Evolutionary conservation across 2,797 vertebrate genomes (phyloP).

Genomic region (Cichlasoma orientale): DNA sequence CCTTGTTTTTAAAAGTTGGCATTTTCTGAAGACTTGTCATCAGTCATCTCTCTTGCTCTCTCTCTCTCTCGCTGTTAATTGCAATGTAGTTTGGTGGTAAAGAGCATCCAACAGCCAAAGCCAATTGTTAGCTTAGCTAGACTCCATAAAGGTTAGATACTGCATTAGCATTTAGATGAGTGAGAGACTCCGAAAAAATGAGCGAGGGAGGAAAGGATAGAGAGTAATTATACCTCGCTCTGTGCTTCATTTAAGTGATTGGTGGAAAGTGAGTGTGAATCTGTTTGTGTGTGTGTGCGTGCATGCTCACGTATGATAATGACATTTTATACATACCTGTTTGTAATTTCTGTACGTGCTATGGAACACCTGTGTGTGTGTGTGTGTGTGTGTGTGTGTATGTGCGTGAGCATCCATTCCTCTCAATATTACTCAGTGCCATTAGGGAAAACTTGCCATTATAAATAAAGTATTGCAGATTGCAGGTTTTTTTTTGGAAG

Average conservation of each 20-base stretch:
- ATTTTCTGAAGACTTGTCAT: constrained; percentile 13
- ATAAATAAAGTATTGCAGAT: background rate
- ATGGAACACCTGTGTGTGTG: background rate
- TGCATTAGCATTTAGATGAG: constrained; percentile 80
- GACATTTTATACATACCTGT: constrained; percentile 44
- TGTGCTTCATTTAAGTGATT: constrained; percentile 40
- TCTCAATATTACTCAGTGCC: background rate
- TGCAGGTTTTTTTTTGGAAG: background rate
- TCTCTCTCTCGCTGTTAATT: constrained; percentile 35
- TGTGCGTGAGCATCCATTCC: background rate
- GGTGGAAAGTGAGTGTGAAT: constrained; percentile 5
- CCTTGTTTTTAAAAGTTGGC: background rate
- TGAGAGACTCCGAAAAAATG: constrained; percentile 30
- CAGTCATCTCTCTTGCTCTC: background rate
- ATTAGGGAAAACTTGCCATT: background rate
- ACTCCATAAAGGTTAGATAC: constrained; percentile 69
- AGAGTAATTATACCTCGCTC: constrained; percentile 52
- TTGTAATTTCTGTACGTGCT: constrained; percentile 45
- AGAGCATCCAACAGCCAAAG: constrained; percentile 51
- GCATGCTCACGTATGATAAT: constrained; percentile 40
- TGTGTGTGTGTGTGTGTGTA: background rate
- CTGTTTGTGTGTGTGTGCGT: constrained; percentile 3
- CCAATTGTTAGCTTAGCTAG: constrained; percentile 70
- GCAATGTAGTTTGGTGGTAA: constrained; percentile 53
- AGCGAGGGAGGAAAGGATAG: constrained; percentile 20